Conservation (phyloP, 64 coral and sea anemone species). For the Montipora capricornis region DNA sequence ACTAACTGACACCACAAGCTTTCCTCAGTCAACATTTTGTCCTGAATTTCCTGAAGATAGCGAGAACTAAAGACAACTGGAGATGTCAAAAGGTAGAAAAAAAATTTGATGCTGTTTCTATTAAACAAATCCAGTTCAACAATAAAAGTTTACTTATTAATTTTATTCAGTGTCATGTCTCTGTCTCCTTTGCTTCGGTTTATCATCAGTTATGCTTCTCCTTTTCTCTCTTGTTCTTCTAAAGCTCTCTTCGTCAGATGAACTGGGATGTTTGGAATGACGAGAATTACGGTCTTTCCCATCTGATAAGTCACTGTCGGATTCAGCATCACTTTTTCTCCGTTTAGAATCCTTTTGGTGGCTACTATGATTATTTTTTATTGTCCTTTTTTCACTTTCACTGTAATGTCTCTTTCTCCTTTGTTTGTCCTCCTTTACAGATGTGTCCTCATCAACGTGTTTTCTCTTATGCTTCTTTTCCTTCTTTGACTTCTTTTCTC, state of each 20-base stretch:
- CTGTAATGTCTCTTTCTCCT: slow-evolving; percentile 32
- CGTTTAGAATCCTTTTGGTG: slow-evolving; percentile 25
- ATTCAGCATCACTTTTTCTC: slow-evolving; percentile 16
- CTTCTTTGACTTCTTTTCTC: slow-evolving; percentile 74
- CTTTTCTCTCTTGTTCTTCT: background rate
- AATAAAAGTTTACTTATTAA: no score
- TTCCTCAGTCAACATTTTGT: no score
- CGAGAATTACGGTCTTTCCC: background rate
- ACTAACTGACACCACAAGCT: no score
- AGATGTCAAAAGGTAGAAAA: background rate
- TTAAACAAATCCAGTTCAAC: no score
- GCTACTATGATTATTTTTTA: background rate
- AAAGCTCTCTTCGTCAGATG: slow-evolving; percentile 10
- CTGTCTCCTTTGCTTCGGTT: slow-evolving; percentile 30
- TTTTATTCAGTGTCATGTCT: slow-evolving; percentile 42
- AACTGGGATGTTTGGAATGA: slow-evolving; percentile 34
- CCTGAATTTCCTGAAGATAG: no score
- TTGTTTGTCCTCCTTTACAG: background rate
- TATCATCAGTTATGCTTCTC: background rate
- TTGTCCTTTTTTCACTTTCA: background rate
- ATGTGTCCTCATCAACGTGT: background rate
- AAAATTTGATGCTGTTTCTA: background rate
- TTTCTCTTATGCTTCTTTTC: slow-evolving; percentile 66
- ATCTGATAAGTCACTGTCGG: slow-evolving; percentile 33
- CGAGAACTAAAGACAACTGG: no score